phyloP scores from a whole-genome alignment of 2,888 invertebrate species.

The Drosophila neoperkinsi region DNA sequence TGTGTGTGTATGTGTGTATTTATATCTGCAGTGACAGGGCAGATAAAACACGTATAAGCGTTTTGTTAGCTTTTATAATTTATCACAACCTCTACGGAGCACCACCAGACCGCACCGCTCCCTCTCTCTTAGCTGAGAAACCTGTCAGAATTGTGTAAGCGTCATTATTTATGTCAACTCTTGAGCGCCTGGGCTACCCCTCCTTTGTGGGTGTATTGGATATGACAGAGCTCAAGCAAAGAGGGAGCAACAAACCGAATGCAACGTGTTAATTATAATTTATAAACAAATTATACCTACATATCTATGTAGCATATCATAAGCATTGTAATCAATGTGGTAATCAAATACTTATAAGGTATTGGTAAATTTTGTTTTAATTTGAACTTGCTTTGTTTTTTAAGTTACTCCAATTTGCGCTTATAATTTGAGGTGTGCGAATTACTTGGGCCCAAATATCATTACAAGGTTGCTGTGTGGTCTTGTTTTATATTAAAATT shows the following conservation, averaged over 20 bases:
- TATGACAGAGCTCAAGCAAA: constrained; percentile 27
- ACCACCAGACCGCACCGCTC: background rate
- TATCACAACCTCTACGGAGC: constrained; percentile 39
- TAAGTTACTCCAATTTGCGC: constrained; percentile 31
- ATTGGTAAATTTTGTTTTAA: background rate
- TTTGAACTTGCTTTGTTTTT: constrained; percentile 4
- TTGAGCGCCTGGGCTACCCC: constrained; percentile 5
- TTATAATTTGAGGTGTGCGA: constrained; percentile 49
- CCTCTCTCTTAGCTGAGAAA: constrained; percentile 34
- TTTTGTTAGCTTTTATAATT: constrained; percentile 55
- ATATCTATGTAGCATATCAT: background rate
- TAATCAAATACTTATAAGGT: background rate
- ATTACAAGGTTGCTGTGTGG: constrained; percentile 21
- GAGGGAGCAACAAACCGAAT: constrained; percentile 23
- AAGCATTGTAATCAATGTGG: background rate
- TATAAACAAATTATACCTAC: background rate
- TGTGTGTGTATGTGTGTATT: constrained; percentile 13
- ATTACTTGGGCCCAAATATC: constrained; percentile 52
- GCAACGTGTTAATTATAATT: constrained; percentile 36
- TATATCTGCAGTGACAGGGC: constrained; percentile 25
- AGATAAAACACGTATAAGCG: constrained; percentile 59
- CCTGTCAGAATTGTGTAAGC: constrained; percentile 46
- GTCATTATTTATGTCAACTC: constrained; percentile 56
- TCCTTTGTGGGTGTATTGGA: background rate
- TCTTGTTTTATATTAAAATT: background rate